Conservation (phyloP, 2,797 vertebrate genomes). For the Tokudaia muenninki region DNA sequence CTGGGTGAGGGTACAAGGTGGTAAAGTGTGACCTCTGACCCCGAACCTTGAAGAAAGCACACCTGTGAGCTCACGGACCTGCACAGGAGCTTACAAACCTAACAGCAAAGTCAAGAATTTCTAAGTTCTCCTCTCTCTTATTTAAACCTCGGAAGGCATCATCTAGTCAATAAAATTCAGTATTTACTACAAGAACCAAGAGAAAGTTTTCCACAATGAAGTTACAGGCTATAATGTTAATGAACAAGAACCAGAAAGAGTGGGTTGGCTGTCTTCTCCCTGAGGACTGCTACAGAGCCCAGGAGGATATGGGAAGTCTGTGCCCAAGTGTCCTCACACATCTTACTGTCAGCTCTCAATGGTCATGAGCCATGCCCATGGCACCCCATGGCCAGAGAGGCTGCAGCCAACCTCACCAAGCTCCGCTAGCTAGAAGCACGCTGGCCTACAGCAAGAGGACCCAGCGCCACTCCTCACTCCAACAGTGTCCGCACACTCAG, state of each 20-base stretch:
- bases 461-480: background rate
- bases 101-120: background rate
- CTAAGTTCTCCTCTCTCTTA: background rate
- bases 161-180: no score
- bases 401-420: background rate
- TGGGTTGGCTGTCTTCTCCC: no score
- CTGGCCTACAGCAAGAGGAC: background rate
- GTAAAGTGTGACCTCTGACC: no score
- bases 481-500: background rate
- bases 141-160: background rate
- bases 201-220: background rate
- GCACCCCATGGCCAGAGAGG: background rate
- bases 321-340: background rate
- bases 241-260: background rate
- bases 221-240: background rate
- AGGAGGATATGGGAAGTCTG: background rate
- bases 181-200: background rate
- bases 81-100: background rate
- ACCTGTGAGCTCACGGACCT: rapidly evolving
- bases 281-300: background rate
- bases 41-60: background rate
- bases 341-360: background rate
- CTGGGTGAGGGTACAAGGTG: rapidly evolving
- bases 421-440: background rate
- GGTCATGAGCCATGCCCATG: background rate